Evolutionary conservation across 2,888 invertebrate genomes (phyloP).

Genomic region (Loripinus fragilis): DNA sequence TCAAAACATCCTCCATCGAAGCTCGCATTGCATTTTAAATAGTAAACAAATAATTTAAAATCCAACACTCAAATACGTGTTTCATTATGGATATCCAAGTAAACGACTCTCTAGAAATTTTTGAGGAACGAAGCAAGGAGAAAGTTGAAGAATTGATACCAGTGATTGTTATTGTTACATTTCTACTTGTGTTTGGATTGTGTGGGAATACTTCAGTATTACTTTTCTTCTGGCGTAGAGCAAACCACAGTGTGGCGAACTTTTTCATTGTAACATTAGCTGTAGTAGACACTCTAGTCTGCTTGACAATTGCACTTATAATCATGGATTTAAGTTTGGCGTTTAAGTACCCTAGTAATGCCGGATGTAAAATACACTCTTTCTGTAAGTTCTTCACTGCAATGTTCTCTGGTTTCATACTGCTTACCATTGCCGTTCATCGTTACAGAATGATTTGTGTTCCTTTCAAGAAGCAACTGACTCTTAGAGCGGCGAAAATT

Average conservation of each 20-base stretch:
- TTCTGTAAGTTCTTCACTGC: neutral
- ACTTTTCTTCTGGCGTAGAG: neutral
- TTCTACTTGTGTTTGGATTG: neutral
- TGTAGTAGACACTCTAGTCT: neutral
- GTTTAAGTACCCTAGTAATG: neutral
- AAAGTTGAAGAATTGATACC: neutral
- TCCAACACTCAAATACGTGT: too few relatives aligned
- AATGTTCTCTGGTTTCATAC: neutral
- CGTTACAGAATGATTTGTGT: neutral
- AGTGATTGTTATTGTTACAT: neutral
- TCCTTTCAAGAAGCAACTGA: neutral
- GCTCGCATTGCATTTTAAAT: too few relatives aligned
- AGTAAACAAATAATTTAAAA: too few relatives aligned
- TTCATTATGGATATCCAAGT: too few relatives aligned
- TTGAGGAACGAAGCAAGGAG: neutral
- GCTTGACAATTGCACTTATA: neutral
- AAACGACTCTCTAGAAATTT: too few relatives aligned
- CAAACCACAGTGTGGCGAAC: neutral
- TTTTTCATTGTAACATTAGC: neutral
- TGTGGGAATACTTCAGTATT: neutral
- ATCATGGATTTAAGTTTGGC: neutral
- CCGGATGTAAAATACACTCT: neutral
- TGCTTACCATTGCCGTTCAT: neutral
- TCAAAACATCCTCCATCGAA: too few relatives aligned
- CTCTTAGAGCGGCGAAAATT: neutral